These are phyloP conservation scores for Falco naumanni DNA, from an alignment of 2,797 vertebrate genomes.

Conservation along the genomic window DNA sequence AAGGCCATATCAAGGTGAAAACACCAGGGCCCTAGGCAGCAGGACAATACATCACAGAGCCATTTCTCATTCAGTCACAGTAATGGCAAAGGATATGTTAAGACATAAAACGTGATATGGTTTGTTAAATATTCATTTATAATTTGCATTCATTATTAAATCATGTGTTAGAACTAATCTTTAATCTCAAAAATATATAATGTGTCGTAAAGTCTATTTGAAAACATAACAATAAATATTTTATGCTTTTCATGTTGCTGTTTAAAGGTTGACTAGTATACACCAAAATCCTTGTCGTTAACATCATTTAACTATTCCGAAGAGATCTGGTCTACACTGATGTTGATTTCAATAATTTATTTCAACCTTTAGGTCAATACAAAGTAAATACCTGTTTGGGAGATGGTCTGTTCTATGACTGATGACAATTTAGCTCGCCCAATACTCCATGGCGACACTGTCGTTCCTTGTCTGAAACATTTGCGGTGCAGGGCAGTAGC, in stretches of 20 bases:
- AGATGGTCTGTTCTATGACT: constrained; percentile 31
- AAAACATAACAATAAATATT: constrained; percentile 64
- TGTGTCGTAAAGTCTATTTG: constrained; percentile 48
- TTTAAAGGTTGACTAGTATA: constrained; percentile 50
- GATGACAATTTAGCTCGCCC: neutral
- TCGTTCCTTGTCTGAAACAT: neutral
- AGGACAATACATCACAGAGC: constrained; percentile 54
- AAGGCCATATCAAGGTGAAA: constrained; percentile 77
- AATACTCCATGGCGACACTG: neutral
- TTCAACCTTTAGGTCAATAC: constrained; percentile 63
- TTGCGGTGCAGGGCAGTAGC: neutral
- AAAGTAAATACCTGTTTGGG: constrained; percentile 68
- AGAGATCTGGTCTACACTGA: constrained; percentile 28
- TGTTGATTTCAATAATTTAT: constrained; percentile 66
- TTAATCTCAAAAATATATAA: constrained; percentile 65
- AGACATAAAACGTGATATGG: constrained; percentile 63
- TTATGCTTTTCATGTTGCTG: constrained; percentile 54
- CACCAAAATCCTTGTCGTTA: constrained; percentile 53
- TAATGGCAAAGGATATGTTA: constrained; percentile 59
- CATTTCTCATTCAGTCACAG: constrained; percentile 59
- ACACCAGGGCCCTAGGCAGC: constrained; percentile 15
- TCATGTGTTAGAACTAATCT: constrained; percentile 61
- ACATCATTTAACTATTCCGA: constrained; percentile 72
- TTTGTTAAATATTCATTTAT: constrained; percentile 75
- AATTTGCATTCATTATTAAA: constrained; percentile 77